Evolutionary conservation across 30 jellyfish, hydroid and myxozoan genomes (phyloP), one percentile per base, ranked within the genome.

Genomic region (Clytia hemisphaerica): DNA sequence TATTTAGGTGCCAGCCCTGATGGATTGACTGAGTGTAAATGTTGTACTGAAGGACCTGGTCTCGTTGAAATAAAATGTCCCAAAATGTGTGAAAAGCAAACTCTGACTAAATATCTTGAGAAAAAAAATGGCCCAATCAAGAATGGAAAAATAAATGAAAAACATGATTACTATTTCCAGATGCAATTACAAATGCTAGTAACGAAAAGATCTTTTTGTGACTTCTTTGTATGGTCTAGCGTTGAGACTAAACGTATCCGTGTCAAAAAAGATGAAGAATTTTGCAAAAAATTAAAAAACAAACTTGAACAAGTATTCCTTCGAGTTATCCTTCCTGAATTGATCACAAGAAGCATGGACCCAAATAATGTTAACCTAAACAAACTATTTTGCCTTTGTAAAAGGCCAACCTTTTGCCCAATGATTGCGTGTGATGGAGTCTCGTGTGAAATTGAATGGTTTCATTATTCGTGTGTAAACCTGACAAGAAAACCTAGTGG

Each of bases 1-100:
- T 67, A 12, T 30, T 64, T 78, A 28, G 92, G 92, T 4, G 92
- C 92, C 28, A 7, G 66, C 34, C 93, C 93, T 45, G 93, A 79
- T 55, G 85, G 93, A 21, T 28, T 79, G 21, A 75, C 25, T 16
- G 7, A 61, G 10, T 79, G 93, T 34, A 10, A 36, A 49, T 79
- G 93, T 54, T n/a, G n/a, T n/a, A n/a, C n/a, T n/a, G 85, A 79
- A 54, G 72, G 60, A 36, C 61, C 38, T 12, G 55, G 80, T 27
- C 27, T 68, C 26, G 61, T 79, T 21, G 93, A 79, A 69, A 59
- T 79, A 62, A 79, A 72, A 37, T 72, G 84, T 45, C 84, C 74
- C 6, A 9, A n/a, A n/a, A n/a, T n/a, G n/a, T n/a, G n/a, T n/a
- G n/a, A n/a, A n/a, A n/a, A n/a, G n/a, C n/a, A n/a, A n/a, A n/a